Base-by-base conservation (phyloP, 2,888 invertebrate genomes). In the Apoda limacodes region DNA sequence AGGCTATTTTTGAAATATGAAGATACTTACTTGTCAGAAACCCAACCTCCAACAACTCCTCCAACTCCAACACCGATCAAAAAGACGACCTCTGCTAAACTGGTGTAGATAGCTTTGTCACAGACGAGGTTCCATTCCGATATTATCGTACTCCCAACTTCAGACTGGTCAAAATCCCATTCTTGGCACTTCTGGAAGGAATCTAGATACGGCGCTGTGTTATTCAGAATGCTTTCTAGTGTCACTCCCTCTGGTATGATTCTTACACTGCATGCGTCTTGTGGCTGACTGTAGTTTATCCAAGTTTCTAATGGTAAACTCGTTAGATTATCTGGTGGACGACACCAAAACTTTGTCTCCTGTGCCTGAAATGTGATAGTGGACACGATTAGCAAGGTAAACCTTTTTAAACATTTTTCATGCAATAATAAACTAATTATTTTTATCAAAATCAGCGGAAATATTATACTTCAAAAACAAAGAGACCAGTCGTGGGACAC, bases 101-200 rank as follows among this genome's bases (percentile, higher is more conserved):
- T 89, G 37, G 85, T 86, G 32, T 90, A 67, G 48, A 85, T 83
- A 36, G 85, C 84, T 52, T 84, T 82, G 44, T 89, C 89, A 56
- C 92, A 92, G 9, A 92, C 88, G 45, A 92, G 68, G 49, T 84
- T 74, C 87, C 91, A 92, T 78, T 92, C 88, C 1, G 88, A 87
- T 35, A 88, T 86, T 45, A 91, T 86, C 1, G 89, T 90, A 42
- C 84, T 81, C 5, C 88, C 88, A 9, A 82, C 72, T 42, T 76
- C 69, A 1, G 69, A 61, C 22, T 63, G 62, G 47, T 85, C 85
- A 50, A 82, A 88, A 39, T 85, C 85, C 87, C 88, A 88, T 22
- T 75, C 70, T 5, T 62, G 65, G 51, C 88, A 89, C 30, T 76
- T 70, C 34, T 71, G 56, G 36, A 81, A 71, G 9, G 68, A 55